Percentiles rank a stretch among this genome's conserved stretches.
Conservation (phyloP, 2,113 vertebrate species). For the Copsychus sechellarum region DNA sequence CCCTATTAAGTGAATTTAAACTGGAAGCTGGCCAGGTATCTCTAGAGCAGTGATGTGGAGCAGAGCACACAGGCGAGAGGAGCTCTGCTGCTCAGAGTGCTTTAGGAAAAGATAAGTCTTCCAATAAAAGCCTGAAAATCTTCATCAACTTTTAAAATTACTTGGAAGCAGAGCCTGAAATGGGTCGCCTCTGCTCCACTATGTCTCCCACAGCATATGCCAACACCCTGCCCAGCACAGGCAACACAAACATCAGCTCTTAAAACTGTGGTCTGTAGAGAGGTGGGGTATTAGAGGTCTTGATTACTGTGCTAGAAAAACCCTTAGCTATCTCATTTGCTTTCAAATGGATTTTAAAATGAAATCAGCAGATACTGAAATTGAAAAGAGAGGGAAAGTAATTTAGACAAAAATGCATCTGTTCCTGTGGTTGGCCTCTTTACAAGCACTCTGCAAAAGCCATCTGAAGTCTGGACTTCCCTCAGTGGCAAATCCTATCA, state of each 20-base stretch:
- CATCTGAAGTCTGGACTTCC: neutral
- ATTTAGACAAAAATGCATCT: slow-evolving; percentile 47
- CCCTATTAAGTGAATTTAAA: slow-evolving; percentile 8
- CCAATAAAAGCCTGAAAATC: slow-evolving; percentile 5
- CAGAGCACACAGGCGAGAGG: rapidly evolving
- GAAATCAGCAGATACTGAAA: slow-evolving; percentile 42
- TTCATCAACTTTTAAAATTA: neutral
- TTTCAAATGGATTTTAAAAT: slow-evolving; percentile 41
- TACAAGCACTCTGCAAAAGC: neutral
- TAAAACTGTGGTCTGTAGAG: neutral
- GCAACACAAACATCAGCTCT: neutral
- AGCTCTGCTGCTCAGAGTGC: neutral
- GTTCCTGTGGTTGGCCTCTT: neutral
- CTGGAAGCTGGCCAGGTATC: slow-evolving; percentile 5
- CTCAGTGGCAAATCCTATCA: slow-evolving; percentile 36
- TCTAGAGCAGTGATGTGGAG: neutral
- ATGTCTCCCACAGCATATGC: neutral
- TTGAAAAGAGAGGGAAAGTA: slow-evolving; percentile 30
- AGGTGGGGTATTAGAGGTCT: neutral
- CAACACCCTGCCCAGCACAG: neutral
- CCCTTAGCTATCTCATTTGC: slow-evolving; percentile 11
- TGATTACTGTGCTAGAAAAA: neutral
- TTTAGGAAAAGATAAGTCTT: neutral
- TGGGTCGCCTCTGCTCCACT: neutral
- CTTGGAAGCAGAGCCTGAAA: neutral